Evolutionary conservation across 2,113 vertebrate species (phyloP).

Genomic region (Anthoscopus minutus): DNA sequence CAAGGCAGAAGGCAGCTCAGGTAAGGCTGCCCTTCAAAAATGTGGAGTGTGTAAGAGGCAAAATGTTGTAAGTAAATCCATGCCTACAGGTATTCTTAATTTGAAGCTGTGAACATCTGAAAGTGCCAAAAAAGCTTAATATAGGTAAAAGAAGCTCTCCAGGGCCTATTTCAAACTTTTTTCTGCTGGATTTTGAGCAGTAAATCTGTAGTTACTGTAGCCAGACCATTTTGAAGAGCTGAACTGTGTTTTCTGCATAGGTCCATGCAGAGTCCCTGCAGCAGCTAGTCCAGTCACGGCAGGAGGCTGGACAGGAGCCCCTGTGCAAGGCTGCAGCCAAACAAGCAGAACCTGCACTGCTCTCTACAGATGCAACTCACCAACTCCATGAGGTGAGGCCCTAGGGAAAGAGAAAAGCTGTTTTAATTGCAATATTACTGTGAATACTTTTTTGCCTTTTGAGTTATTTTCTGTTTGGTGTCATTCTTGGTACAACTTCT

Average conservation of each 20-base stretch:
- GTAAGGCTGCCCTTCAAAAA: constrained; percentile 67
- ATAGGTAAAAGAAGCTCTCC: not conserved
- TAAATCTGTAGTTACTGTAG: not conserved
- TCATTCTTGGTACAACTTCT: not conserved
- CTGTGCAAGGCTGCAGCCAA: constrained; percentile 80
- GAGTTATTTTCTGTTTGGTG: not conserved
- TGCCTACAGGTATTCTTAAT: not conserved
- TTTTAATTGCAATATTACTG: not conserved
- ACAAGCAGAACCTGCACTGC: constrained; percentile 75
- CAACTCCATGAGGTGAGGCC: constrained; percentile 82
- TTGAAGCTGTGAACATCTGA: not conserved
- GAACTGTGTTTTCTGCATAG: constrained; percentile 53
- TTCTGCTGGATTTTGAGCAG: not conserved
- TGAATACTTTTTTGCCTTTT: not conserved
- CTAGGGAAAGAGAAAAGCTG: not conserved
- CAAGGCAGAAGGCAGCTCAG: constrained; percentile 83
- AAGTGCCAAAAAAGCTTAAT: not conserved
- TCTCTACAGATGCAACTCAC: constrained; percentile 73
- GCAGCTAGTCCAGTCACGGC: constrained; percentile 76
- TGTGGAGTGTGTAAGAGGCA: not conserved
- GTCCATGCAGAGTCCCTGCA: constrained; percentile 82
- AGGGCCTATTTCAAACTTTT: not conserved
- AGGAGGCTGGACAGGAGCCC: constrained; percentile 76
- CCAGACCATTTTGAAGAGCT: not conserved
- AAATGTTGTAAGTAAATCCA: not conserved